Evolutionary conservation across 1,140 invertebrate genomes (phyloP).

Genomic region (Drosophila repleta): DNA sequence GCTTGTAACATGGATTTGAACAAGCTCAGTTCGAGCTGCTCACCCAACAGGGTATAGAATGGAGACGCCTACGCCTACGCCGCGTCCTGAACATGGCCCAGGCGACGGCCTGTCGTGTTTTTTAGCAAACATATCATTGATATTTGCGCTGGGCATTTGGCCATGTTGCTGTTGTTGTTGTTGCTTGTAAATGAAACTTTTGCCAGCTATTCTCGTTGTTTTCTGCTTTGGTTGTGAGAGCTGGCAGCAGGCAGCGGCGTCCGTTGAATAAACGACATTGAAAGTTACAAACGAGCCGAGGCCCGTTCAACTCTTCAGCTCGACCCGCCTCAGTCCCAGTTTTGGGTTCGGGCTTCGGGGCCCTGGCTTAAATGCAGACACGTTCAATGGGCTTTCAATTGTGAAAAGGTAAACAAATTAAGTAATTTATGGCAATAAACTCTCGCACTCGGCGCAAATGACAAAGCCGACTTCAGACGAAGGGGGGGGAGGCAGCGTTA

Average conservation of each 20-base stretch:
- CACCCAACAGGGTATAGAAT: not conserved
- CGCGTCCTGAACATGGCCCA: constrained; percentile 11
- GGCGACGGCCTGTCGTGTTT: constrained; percentile 69
- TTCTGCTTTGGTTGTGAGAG: too few species aligned
- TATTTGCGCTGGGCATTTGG: constrained; percentile 69
- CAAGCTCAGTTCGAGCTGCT: too few species aligned
- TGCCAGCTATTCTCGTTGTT: constrained; percentile 18
- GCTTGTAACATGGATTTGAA: too few species aligned
- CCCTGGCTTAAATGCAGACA: constrained; percentile 37
- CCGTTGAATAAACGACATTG: constrained; percentile 56
- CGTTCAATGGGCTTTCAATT: constrained; percentile 60
- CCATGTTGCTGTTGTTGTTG: constrained; percentile 36
- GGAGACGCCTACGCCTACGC: constrained; percentile 29
- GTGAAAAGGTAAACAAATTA: constrained; percentile 67
- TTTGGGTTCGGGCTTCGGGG: not conserved
- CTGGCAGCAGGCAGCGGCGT: too few species aligned
- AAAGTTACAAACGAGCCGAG: constrained; percentile 61
- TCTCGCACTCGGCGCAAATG: constrained; percentile 12
- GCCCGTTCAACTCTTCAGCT: constrained; percentile 69
- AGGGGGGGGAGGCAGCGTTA: not conserved
- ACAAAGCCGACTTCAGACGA: not conserved
- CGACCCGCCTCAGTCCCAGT: constrained; percentile 1
- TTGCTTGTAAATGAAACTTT: constrained; percentile 75
- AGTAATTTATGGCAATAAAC: constrained; percentile 64
- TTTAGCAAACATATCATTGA: constrained; percentile 81